phyloP scores from a whole-genome alignment of 2,113 vertebrate genomes.

The Rhea pennata region DNA sequence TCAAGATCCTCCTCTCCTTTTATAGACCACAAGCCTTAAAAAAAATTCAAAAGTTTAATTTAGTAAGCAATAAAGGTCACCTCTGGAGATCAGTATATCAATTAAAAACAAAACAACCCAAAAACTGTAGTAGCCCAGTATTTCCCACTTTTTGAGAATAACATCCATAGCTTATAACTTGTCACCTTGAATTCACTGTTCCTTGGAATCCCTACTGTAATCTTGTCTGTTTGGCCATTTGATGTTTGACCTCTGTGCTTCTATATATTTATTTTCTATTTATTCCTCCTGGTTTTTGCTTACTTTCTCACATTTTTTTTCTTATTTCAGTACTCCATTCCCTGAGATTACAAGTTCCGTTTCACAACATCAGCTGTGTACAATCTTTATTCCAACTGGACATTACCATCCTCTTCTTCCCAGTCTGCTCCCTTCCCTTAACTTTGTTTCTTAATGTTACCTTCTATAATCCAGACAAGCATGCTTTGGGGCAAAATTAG shows the following conservation, averaged over 20 bases:
- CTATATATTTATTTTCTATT: background rate
- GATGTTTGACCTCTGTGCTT: background rate
- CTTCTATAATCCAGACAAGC: background rate
- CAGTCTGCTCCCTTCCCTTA: background rate
- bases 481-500: background rate
- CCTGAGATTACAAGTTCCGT: background rate
- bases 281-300: background rate
- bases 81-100: background rate
- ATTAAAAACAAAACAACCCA: background rate
- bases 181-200: background rate
- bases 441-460: background rate
- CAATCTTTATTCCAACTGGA: background rate
- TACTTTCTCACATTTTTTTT: background rate
- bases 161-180: background rate
- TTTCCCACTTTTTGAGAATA: background rate
- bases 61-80: background rate
- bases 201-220: background rate
- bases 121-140: background rate
- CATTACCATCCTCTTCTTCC: background rate
- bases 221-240: background rate
- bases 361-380: background rate
- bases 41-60: background rate
- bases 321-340: background rate
- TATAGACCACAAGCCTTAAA: background rate
- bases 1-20: background rate